phyloP scores from a whole-genome alignment of 1,140 invertebrate species.

The Holotrichia oblita region DNA sequence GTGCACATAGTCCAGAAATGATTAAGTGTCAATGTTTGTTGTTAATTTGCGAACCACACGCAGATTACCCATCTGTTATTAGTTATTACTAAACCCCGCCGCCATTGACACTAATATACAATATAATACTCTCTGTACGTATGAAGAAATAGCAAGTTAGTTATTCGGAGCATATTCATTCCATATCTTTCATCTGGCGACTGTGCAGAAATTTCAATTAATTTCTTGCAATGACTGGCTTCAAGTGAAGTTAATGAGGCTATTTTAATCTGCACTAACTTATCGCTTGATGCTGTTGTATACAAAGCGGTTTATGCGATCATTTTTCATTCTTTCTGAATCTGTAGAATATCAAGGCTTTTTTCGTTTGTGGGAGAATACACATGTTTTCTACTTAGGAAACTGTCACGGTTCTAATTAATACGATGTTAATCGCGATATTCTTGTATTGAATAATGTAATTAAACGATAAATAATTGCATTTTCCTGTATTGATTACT shows the following conservation, averaged over 20 bases:
- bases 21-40: background rate
- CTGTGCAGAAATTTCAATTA: background rate
- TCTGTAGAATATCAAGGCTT: background rate
- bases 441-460: too few relatives aligned
- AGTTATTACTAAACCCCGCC: background rate
- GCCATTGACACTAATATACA: background rate
- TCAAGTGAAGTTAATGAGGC: background rate
- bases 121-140: background rate
- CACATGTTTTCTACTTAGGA: background rate
- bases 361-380: background rate
- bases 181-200: background rate
- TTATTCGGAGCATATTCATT: background rate
- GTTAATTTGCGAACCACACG: background rate
- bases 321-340: background rate
- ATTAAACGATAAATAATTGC: background rate
- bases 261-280: background rate
- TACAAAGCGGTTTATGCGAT: background rate
- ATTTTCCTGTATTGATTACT: too few relatives aligned
- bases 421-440: background rate
- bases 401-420: background rate
- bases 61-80: background rate
- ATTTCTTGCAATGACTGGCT: conserved; percentile 16
- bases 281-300: background rate
- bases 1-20: too few relatives aligned
- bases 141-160: background rate